These are phyloP conservation scores for Exaiptasia diaphana DNA, from an alignment of 64 coral and sea anemone species.

Conservation along the genomic window DNA sequence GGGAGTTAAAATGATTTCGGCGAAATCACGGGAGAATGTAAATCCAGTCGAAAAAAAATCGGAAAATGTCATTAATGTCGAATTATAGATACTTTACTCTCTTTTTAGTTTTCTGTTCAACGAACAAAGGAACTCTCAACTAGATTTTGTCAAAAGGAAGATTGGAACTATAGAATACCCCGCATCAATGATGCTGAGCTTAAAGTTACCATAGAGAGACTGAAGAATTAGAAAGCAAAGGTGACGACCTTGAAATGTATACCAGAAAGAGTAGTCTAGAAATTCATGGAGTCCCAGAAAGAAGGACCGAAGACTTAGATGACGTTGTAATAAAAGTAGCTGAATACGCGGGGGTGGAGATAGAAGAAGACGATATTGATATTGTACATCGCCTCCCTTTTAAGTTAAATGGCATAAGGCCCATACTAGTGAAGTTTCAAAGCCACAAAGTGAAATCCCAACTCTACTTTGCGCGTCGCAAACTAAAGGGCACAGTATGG, in stretches of 20 bases:
- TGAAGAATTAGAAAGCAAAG: background rate
- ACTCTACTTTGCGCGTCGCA: background rate
- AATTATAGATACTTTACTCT: no score
- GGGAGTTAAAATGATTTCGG: no score
- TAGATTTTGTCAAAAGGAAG: no score
- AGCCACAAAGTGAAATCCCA: background rate
- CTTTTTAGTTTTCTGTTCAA: no score
- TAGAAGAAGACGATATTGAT: background rate
- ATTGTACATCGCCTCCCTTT: background rate
- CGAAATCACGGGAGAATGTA: no score
- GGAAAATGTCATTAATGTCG: no score
- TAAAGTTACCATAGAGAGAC: no score
- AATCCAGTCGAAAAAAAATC: no score
- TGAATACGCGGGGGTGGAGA: background rate
- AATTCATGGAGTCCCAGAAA: conserved; percentile 1
- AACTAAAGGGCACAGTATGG: background rate
- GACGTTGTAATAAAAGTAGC: background rate
- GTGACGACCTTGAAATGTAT: background rate
- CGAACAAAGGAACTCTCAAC: no score
- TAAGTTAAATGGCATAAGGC: background rate
- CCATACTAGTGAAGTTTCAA: background rate
- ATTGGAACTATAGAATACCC: no score
- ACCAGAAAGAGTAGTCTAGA: conserved; percentile 1
- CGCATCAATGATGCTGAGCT: no score
- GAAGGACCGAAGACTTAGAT: background rate